A percentile compares a stretch with the other conserved stretches of the same genome.
Evolutionary conservation across 2,113 vertebrate species (phyloP).

Genomic region (Phalacrocorax pelagicus): DNA sequence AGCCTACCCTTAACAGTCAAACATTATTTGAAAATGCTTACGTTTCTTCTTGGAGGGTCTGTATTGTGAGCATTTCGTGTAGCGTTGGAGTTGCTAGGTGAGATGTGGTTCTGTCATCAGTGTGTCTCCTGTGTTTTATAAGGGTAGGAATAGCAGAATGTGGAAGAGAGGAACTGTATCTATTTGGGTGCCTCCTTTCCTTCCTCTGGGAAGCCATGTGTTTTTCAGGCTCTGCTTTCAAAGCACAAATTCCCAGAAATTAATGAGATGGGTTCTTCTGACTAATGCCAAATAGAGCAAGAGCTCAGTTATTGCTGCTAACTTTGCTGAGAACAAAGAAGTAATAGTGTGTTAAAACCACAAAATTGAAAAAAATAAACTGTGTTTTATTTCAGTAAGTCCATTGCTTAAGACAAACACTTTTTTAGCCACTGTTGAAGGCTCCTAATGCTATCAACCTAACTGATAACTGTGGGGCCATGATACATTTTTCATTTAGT

Average conservation of each 20-base stretch:
- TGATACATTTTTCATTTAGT: background rate
- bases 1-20: background rate
- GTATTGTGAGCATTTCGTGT: background rate
- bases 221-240: background rate
- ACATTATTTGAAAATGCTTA: background rate
- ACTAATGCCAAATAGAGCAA: background rate
- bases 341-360: background rate
- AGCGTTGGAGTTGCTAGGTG: background rate
- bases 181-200: background rate
- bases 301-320: background rate
- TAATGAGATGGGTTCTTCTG: background rate
- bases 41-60: background rate
- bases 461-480: background rate
- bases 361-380: background rate
- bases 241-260: background rate
- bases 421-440: background rate
- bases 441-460: background rate
- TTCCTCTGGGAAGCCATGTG: background rate
- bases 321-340: background rate
- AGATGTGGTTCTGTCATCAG: background rate
- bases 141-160: background rate
- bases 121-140: background rate
- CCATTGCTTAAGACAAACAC: background rate
- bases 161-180: background rate
- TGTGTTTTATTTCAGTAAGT: background rate